These are phyloP conservation scores for Bagarius yarrelli DNA, from an alignment of 2,113 vertebrate species.

Conservation along the genomic window DNA sequence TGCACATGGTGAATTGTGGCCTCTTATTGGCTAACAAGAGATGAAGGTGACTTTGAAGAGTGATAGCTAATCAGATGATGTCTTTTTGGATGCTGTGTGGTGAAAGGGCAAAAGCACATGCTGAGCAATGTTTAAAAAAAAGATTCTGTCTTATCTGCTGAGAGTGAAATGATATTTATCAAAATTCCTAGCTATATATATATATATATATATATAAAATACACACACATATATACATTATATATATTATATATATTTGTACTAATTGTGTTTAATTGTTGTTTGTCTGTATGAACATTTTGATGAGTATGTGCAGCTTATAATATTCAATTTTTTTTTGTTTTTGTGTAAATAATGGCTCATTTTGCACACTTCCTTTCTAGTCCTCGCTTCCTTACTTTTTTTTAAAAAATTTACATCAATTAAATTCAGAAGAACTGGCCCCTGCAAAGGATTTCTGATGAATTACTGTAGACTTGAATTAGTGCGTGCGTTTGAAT, in stretches of 20 bases:
- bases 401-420: slow-evolving; percentile 9
- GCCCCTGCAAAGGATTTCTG: background rate
- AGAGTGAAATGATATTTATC: slow-evolving; percentile 54
- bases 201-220: slow-evolving; percentile 33
- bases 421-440: slow-evolving; percentile 17
- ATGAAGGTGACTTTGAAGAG: slow-evolving; percentile 68
- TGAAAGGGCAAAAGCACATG: slow-evolving; percentile 43
- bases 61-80: slow-evolving; percentile 67
- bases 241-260: slow-evolving; percentile 58
- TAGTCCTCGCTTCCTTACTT: slow-evolving; percentile 37
- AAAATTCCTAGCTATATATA: slow-evolving; percentile 43
- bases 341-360: slow-evolving; percentile 66
- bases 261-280: slow-evolving; percentile 58
- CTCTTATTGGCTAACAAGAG: slow-evolving; percentile 60
- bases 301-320: slow-evolving; percentile 69
- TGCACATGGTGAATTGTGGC: slow-evolving; percentile 54
- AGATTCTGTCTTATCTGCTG: slow-evolving; percentile 43
- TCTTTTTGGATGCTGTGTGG: slow-evolving; percentile 55
- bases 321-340: slow-evolving; percentile 55
- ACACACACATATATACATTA: slow-evolving; percentile 51
- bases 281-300: slow-evolving; percentile 60
- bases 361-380: slow-evolving; percentile 76
- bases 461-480: background rate
- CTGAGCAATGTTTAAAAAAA: slow-evolving; percentile 25
- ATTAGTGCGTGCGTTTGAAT: background rate